These are phyloP conservation scores for Syrmaticus mikado DNA, from an alignment of 2,113 vertebrate genomes.

Conservation along the genomic window DNA sequence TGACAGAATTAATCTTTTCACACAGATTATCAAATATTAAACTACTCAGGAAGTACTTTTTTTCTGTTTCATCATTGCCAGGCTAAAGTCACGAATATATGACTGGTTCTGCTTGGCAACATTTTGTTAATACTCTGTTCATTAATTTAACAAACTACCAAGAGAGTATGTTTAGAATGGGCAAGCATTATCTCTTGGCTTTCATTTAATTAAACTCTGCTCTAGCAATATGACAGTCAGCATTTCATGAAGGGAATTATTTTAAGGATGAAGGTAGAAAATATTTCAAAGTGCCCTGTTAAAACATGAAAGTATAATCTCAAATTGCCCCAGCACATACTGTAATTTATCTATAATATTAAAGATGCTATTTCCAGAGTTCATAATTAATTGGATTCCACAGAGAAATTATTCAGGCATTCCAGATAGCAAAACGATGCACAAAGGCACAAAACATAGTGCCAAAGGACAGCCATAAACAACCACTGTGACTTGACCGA, in stretches of 20 bases:
- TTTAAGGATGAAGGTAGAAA: conserved; percentile 71
- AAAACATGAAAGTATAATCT: conserved; percentile 69
- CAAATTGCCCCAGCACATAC: conserved; percentile 58
- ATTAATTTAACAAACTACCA: conserved; percentile 77
- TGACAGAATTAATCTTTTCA: conserved; percentile 33
- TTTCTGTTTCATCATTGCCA: conserved; percentile 20
- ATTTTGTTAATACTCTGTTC: conserved; percentile 64
- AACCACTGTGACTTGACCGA: conserved; percentile 17
- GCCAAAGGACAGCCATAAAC: conserved; percentile 66
- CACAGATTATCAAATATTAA: conserved; percentile 40
- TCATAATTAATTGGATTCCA: conserved; percentile 77
- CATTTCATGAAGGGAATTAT: conserved; percentile 67
- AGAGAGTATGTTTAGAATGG: conserved; percentile 69
- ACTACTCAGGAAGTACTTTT: neutral
- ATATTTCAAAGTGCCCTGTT: conserved; percentile 65
- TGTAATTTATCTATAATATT: conserved; percentile 74
- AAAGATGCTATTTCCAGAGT: conserved; percentile 74
- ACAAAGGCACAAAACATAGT: conserved; percentile 51
- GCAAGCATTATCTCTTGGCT: conserved; percentile 73
- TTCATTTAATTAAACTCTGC: conserved; percentile 79
- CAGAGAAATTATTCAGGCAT: conserved; percentile 71
- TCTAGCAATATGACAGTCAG: conserved; percentile 73
- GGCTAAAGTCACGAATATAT: conserved; percentile 25
- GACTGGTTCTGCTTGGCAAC: conserved; percentile 63
- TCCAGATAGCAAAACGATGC: conserved; percentile 59